These are phyloP conservation scores for Punctoribates punctum DNA, from an alignment of 2,888 invertebrate genomes.

Conservation along the genomic window DNA sequence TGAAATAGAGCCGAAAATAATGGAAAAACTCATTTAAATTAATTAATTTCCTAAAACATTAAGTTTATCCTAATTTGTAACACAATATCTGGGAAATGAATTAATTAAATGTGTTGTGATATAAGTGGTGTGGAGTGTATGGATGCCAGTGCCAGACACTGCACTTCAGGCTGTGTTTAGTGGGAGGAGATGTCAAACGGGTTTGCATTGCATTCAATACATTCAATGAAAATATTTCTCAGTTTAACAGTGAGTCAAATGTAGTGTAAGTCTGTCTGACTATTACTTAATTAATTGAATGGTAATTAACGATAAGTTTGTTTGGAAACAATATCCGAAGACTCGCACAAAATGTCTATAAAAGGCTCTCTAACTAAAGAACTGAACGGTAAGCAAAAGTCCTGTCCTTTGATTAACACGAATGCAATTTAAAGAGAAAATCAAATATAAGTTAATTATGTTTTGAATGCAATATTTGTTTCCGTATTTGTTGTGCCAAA, in stretches of 20 bases:
- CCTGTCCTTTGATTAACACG: neutral
- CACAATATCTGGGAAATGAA: too few relatives aligned
- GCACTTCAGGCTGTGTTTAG: neutral
- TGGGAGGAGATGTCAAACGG: constrained; percentile 36
- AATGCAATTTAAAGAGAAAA: neutral
- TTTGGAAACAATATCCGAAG: neutral
- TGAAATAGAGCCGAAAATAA: too few relatives aligned
- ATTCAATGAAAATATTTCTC: neutral
- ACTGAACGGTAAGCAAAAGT: constrained; percentile 1
- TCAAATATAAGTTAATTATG: neutral
- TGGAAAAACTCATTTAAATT: too few relatives aligned
- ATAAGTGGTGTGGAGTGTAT: constrained; percentile 7
- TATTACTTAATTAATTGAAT: neutral
- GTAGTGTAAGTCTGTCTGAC: neutral
- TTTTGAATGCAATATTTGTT: constrained; percentile 6
- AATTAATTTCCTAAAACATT: too few relatives aligned
- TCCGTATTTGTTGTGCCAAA: constrained; percentile 27
- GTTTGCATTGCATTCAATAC: constrained; percentile 13
- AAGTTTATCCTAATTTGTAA: too few relatives aligned
- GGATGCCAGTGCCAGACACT: neutral
- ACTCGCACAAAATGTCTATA: neutral
- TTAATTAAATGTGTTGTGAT: too few relatives aligned
- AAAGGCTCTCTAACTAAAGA: constrained; percentile 33
- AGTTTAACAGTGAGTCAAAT: constrained; percentile 9
- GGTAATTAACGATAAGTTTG: neutral